These are phyloP conservation scores for Drosophila pseudoobscura DNA, from an alignment of 1,140 invertebrate species.

Conservation along the genomic window DNA sequence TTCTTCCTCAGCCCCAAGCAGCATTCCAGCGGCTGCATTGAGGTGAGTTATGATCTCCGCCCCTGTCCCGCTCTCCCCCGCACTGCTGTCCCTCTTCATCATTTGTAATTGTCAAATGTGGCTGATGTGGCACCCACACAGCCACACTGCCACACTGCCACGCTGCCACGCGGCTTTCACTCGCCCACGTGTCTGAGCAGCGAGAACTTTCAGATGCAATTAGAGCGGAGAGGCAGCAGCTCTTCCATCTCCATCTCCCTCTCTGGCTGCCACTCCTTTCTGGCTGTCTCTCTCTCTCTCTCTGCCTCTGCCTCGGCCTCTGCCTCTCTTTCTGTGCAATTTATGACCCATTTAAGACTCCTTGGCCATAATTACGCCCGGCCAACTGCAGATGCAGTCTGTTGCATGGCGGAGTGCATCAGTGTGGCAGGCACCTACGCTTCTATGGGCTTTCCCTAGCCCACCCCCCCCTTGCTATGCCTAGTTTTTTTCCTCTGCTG, in stretches of 20 bases:
- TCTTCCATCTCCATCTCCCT: conserved; percentile 3
- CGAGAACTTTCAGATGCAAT: conserved; percentile 58
- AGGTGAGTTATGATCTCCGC: conserved; percentile 85
- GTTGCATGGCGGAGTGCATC: conserved; percentile 41
- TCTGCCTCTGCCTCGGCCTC: neutral
- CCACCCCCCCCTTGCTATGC: neutral
- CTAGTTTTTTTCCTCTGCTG: conserved; percentile 34
- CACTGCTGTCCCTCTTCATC: conserved; percentile 37
- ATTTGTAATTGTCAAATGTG: conserved; percentile 70
- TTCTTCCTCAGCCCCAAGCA: conserved; percentile 97
- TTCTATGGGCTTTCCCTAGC: conserved; percentile 32
- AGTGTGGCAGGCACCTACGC: conserved; percentile 49
- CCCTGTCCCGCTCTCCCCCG: neutral
- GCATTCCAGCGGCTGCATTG: conserved; percentile 92
- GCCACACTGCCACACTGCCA: conserved; percentile 9
- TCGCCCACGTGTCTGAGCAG: conserved; percentile 42
- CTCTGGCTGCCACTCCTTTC: conserved; percentile 13
- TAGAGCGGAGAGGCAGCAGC: conserved; percentile 29
- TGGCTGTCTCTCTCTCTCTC: conserved; percentile 8
- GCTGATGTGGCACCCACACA: conserved; percentile 18
- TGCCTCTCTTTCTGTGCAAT: conserved; percentile 52
- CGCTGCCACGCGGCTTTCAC: conserved; percentile 38
- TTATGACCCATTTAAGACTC: conserved; percentile 82
- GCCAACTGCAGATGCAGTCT: conserved; percentile 28
- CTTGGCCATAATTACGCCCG: conserved; percentile 68